Conservation (phyloP, 1,140 invertebrate genomes). For the Nylanderia fulva region DNA sequence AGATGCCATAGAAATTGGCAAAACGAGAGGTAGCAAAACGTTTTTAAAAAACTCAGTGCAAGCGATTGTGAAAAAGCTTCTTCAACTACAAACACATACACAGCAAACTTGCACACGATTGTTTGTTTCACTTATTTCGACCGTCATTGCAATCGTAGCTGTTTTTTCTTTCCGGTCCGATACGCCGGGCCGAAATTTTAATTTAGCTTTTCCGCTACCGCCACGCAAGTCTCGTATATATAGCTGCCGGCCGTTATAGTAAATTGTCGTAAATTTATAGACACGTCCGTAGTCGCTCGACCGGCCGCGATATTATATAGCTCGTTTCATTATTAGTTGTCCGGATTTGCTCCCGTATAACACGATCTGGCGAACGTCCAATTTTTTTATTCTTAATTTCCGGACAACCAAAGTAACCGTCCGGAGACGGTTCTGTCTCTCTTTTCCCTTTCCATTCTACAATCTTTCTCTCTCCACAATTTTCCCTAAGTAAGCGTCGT, state of each 20-base stretch:
- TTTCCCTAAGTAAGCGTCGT: conserved; percentile 24
- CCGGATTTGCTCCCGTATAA: conserved; percentile 70
- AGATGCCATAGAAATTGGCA: not conserved
- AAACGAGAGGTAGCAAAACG: not conserved
- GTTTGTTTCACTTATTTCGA: conserved; percentile 45
- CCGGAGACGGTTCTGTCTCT: conserved; percentile 28
- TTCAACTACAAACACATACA: conserved; percentile 4
- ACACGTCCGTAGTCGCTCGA: conserved; percentile 55
- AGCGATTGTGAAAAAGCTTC: conserved; percentile 5
- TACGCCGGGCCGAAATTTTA: conserved; percentile 60
- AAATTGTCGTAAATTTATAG: conserved; percentile 77
- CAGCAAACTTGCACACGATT: conserved; percentile 30
- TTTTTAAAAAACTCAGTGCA: not conserved
- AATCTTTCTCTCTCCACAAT: conserved; percentile 18
- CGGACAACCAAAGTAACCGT: conserved; percentile 56
- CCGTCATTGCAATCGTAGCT: conserved; percentile 54
- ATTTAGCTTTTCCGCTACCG: conserved; percentile 52
- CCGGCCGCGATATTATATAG: conserved; percentile 49
- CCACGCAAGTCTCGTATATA: conserved; percentile 49
- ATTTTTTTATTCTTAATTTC: conserved; percentile 71
- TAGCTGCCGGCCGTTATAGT: conserved; percentile 69
- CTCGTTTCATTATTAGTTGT: conserved; percentile 77
- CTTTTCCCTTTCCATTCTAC: not conserved
- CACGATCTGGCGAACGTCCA: conserved; percentile 74
- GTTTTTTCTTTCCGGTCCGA: conserved; percentile 58